Base-by-base conservation (phyloP, 2,113 vertebrate species). In the Leucosticte australis region DNA sequence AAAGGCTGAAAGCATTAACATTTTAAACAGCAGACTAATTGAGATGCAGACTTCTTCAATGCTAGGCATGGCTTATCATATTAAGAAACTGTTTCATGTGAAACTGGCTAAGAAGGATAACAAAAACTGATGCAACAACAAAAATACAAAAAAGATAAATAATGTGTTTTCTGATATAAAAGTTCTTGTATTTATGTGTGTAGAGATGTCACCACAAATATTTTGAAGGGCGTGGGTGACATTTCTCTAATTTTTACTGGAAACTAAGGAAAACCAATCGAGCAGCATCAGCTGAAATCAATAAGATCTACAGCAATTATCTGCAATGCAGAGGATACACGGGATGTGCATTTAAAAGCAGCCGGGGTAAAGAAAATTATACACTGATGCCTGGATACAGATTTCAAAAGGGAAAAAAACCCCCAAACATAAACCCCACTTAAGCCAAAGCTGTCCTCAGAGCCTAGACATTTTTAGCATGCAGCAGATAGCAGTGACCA, bases 271-370 rank as follows among this genome's bases (percentile, higher is more conserved):
- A 91, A 83, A 64, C 22, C 16, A 77, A 86, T 74, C 47, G 52
- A 33, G 31, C 47, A 63, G 14, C 76, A 56, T 56, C 63, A 60
- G 52, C 50, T 94, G 80, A 95, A 93, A 94, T 92, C 92, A 96
- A 64, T 93, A 90, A 16, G 9, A 44, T 60, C 68, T 28, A 74
- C 59, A 93, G 67, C 76, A 81, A 39, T 44, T 24, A 20, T 31
- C 90, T 96, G 85, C 93, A 96, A 67, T 96, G 92, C 94, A 86
- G 93, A 90, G 59, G 47, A 71, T 67, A 67, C 35, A 77, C 26
- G 37, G 5, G 5, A 60, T 4, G 23, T 55, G 28, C 50, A 67
- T 46, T 80, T 77, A 62, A 83, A 91, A 62, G 46, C 31, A 31
- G 35, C 4, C 0, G 2, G 23, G 56, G 2, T 41, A 41, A 75